Percentiles rank a stretch among this genome's conserved stretches.
These are phyloP conservation scores for Proales similis DNA, from an alignment of 1,140 invertebrate genomes.

Conservation along the genomic window DNA sequence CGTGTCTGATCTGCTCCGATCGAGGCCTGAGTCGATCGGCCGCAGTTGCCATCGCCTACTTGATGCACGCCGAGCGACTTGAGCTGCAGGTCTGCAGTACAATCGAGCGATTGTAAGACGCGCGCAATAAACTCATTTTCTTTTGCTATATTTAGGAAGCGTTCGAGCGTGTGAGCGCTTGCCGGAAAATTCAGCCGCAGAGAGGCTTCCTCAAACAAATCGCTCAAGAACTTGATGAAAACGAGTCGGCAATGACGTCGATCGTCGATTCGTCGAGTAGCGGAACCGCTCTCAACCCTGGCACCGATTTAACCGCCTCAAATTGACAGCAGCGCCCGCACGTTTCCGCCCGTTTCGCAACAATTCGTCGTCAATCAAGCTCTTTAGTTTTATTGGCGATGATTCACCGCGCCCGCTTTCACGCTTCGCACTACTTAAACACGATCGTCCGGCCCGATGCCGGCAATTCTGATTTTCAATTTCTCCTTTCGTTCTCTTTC, in stretches of 20 bases:
- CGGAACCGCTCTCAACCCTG: background rate
- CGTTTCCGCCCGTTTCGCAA: background rate
- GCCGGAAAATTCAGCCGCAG: conserved; percentile 31
- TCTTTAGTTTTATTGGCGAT: no score
- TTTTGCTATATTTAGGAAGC: background rate
- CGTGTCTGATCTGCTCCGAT: conserved; percentile 46
- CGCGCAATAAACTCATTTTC: conserved; percentile 1
- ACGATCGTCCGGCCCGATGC: no score
- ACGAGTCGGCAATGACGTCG: background rate
- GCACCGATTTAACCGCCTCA: background rate
- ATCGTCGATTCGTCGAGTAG: background rate
- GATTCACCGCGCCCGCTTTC: no score
- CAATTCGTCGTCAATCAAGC: background rate
- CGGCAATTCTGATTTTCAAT: no score
- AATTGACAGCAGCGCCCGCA: no score
- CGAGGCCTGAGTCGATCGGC: conserved; percentile 47
- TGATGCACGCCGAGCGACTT: conserved; percentile 42
- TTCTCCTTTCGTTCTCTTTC: no score
- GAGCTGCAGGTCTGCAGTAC: conserved; percentile 5
- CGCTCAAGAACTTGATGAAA: conserved; percentile 8
- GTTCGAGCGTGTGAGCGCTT: conserved; percentile 5
- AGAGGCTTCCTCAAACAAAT: conserved; percentile 15
- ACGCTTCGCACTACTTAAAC: no score
- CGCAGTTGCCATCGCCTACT: conserved; percentile 48
- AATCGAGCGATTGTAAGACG: background rate